Base-by-base conservation (phyloP, 2,113 vertebrate species). In the Lepidothrix coronata region DNA sequence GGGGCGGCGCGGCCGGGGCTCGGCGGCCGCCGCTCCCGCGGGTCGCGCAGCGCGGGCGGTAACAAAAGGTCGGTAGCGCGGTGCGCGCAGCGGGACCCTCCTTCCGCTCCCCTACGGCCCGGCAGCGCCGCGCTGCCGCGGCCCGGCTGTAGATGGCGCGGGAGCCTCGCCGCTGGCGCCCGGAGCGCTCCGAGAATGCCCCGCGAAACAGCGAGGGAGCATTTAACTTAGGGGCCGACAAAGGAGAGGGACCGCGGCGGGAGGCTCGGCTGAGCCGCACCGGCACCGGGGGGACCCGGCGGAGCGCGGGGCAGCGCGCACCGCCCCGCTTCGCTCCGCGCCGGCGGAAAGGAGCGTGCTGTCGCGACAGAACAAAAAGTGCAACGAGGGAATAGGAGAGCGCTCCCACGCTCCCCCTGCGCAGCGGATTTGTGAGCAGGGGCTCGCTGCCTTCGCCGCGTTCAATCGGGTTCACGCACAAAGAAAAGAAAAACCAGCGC, bases 71-170 rank as follows among this genome's bases (percentile, higher is more conserved):
- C 41, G 55, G 75, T 31, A 83, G 78, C 62, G 88, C 91, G 82
- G 68, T 43, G 41, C 41, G 75, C 46, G 86, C 71, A 93, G 85
- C 57, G 85, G 84, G 81, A 58, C n/a, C 27, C 70, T 89, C 89
- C 87, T 91, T 77, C 72, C 61, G 70, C 79, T 49, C 51, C 51
- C 57, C 82, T 83, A 78, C 72, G 44, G 87, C 22, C 31, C 67
- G 62, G 71, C 51, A 51, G 75, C 58, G 79, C 65, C 77, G 95
- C 95, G 82, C 89, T 95, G 87, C 91, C 94, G 58, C 82, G 25
- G 91, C 63, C 91, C 70, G 92, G 95, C 97, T 96, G 96, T 97
- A 97, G 97, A 89, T 97, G 97, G 97, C 97, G 97, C 51, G 93
- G 51, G 80, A 84, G 87, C 58, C 94, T 77, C 94, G 91, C 57